Evolutionary conservation across 2,113 vertebrate genomes (phyloP).

Genomic region (Sinocyclocheilus grahami): DNA sequence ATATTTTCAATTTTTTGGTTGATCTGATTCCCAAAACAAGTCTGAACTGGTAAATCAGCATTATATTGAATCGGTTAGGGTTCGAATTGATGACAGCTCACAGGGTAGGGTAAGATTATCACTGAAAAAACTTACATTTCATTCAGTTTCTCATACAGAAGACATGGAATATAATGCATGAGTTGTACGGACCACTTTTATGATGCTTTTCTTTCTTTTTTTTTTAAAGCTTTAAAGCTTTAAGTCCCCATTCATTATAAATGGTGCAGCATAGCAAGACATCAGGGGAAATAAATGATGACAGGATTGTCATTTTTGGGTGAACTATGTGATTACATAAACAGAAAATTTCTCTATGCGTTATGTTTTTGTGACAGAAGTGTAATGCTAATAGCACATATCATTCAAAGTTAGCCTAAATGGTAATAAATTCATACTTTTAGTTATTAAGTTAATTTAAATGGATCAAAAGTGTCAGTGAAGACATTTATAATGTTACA

Average conservation of each 20-base stretch:
- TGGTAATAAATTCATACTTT: too few species aligned
- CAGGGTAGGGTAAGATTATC: background rate
- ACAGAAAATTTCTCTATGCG: background rate
- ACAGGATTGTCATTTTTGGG: too few species aligned
- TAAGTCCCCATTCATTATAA: too few species aligned
- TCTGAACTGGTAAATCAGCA: background rate
- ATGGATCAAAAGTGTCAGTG: background rate
- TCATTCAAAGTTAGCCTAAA: too few species aligned
- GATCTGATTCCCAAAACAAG: background rate
- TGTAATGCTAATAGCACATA: too few species aligned
- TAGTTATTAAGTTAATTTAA: background rate
- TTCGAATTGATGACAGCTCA: background rate
- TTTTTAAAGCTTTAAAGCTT: too few species aligned
- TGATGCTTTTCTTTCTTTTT: too few species aligned
- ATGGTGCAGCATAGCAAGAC: too few species aligned
- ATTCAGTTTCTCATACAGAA: background rate
- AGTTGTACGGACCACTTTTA: background rate
- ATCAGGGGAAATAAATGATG: too few species aligned
- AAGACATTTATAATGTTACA: background rate
- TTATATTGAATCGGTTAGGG: background rate
- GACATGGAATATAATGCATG: background rate
- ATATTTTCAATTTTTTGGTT: background rate
- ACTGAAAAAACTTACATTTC: background rate
- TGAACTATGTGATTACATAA: background rate
- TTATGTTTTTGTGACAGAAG: background rate